Base-by-base conservation (phyloP, 92 coral and sea anemone genomes). In the Ricordea florida region DNA sequence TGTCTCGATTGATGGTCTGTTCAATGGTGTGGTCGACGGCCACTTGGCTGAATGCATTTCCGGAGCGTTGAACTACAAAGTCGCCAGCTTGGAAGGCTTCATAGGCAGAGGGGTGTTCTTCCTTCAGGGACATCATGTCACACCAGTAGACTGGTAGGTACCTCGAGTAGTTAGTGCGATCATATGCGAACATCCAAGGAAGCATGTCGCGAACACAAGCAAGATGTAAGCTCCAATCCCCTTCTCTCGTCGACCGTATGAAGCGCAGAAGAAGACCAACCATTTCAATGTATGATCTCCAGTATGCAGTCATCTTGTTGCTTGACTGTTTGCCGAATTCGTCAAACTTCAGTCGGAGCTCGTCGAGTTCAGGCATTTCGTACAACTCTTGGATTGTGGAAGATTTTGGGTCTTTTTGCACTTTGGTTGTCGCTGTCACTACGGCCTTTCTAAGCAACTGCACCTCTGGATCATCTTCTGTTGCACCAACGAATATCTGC, bases 121-220 rank as follows among this genome's bases (percentile, higher is more conserved):
- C 79, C 30, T 72, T 57, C 71, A 57, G 69, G 24, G 69, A 34
- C 25, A 56, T 24, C 79, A 72, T 72, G 23, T 72, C 79, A 56
- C 79, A 72, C 49, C 37, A 57, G 69, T 57, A 57, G 55, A 72
- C 70, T 11, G 79, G 79, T 31, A 72, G 56, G 43, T 72, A 72
- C 29, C 79, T 56, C 4, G 79, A 72, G 34, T 72, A 72, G 28
- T 74, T 74, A 43, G 37, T 60, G 23, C 72, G 81, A 52, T 74
- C 72, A 25, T 74, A 74, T 47, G 72, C 61, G 28, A 73, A 73
- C 71, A 73, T 73, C 80, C 80, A 73, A 10, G 80, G 80, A 17
- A 73, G 70, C 80, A 73, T 73, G 40, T 58, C 22, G 10, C 71
- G n/a, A n/a, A n/a, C n/a, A n/a, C n/a, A n/a, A n/a, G n/a, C n/a